Conservation (phyloP, 2,888 invertebrate genomes). For the Melitaea athalia region DNA sequence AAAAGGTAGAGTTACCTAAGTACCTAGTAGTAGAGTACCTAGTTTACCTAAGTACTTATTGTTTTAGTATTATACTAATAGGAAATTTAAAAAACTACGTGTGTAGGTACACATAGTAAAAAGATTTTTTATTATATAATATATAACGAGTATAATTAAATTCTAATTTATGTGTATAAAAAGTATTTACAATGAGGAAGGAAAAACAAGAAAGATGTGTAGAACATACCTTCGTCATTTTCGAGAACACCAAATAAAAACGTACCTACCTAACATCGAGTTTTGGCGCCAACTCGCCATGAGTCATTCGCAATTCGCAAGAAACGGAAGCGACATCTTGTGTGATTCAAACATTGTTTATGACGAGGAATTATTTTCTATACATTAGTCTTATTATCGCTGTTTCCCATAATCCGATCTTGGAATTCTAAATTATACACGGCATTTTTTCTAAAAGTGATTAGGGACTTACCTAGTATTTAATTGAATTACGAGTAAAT, state of each 20-base stretch:
- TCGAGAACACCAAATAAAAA: conserved; percentile 16
- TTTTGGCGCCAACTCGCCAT: conserved; percentile 23
- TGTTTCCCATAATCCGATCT: background rate
- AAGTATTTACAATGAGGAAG: background rate
- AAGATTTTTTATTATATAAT: background rate
- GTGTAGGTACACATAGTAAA: background rate
- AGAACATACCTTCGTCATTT: conserved; percentile 5
- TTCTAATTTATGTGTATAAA: background rate
- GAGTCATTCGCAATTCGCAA: conserved; percentile 19
- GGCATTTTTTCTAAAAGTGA: too few species aligned
- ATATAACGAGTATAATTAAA: background rate
- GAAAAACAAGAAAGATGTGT: background rate
- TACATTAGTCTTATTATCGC: conserved; percentile 2
- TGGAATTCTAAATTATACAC: background rate
- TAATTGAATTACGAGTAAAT: too few species aligned
- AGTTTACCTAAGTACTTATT: too few species aligned
- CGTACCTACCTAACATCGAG: conserved; percentile 8
- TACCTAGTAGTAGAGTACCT: too few species aligned
- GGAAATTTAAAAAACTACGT: too few species aligned
- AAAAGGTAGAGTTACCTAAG: too few species aligned
- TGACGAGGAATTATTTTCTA: conserved; percentile 16
- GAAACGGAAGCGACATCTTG: conserved; percentile 29
- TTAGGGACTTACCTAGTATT: too few species aligned
- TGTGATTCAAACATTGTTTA: conserved; percentile 34
- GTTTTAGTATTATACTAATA: too few species aligned